phyloP scores from a whole-genome alignment of 1,140 invertebrate species.

The Lordiphosa mommai region DNA sequence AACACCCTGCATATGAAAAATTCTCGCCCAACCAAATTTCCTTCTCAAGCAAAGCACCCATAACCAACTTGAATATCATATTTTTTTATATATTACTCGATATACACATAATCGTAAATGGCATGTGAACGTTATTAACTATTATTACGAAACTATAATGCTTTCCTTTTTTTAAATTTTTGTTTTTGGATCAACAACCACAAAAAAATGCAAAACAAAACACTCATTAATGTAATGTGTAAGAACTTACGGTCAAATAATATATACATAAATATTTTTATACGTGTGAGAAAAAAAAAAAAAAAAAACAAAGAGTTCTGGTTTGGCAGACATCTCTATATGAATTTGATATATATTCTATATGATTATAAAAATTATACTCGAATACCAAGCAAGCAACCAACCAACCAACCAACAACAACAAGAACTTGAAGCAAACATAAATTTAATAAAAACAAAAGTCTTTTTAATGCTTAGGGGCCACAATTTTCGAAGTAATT shows the following conservation, averaged over 20 bases:
- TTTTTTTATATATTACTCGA: slow-evolving; percentile 41
- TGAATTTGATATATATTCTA: slow-evolving; percentile 58
- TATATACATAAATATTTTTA: slow-evolving; percentile 76
- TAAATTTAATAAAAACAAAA: slow-evolving; percentile 43
- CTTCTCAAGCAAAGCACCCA: slow-evolving; percentile 35
- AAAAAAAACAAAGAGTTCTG: slow-evolving; percentile 20
- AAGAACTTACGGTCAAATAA: slow-evolving; percentile 53
- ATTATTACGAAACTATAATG: slow-evolving; percentile 45
- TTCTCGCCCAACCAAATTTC: slow-evolving; percentile 3
- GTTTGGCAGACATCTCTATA: slow-evolving; percentile 35
- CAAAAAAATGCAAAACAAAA: slow-evolving; percentile 34
- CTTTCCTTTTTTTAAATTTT: slow-evolving; percentile 26
- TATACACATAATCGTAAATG: slow-evolving; percentile 34
- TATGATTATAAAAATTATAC: slow-evolving; percentile 39
- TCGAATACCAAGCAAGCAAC: slow-evolving; percentile 20
- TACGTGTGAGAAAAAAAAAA: slow-evolving; percentile 50
- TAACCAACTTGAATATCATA: slow-evolving; percentile 55
- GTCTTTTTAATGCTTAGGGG: slow-evolving; percentile 78
- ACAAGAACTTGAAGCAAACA: slow-evolving; percentile 59
- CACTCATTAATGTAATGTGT: slow-evolving; percentile 74
- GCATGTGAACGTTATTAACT: slow-evolving; percentile 59
- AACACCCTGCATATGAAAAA: slow-evolving; percentile 22
- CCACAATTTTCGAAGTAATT: slow-evolving; percentile 77
- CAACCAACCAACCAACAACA: slow-evolving; percentile 22
- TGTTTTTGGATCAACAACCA: slow-evolving; percentile 23